Conservation (phyloP, 1,140 invertebrate species). For the Choristoneura fumiferana region DNA sequence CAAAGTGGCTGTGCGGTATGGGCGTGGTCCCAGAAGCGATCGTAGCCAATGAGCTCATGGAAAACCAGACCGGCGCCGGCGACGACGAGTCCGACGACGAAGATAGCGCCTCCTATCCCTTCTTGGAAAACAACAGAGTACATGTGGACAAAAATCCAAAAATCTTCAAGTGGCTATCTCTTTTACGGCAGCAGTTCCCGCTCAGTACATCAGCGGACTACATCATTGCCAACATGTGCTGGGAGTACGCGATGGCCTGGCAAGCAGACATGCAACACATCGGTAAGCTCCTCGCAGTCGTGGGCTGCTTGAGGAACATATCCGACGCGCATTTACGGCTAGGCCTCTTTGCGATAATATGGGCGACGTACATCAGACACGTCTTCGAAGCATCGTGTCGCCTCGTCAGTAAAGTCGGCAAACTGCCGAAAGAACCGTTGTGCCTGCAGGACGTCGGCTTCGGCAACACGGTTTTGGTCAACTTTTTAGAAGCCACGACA, state of each 20-base stretch:
- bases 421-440: conserved; percentile 90
- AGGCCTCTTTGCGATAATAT: conserved; percentile 90
- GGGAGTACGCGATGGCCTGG: conserved; percentile 94
- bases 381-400: conserved; percentile 85
- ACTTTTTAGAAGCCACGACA: conserved; percentile 84
- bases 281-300: conserved; percentile 81
- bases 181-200: conserved; percentile 88
- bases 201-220: conserved; percentile 89
- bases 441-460: conserved; percentile 87
- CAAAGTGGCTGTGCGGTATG: conserved; percentile 87
- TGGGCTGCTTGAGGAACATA: conserved; percentile 82
- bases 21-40: conserved; percentile 82
- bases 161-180: conserved; percentile 80
- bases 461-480: conserved; percentile 82
- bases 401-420: conserved; percentile 93
- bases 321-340: conserved; percentile 82
- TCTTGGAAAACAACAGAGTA: conserved; percentile 52
- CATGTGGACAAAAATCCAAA: conserved; percentile 59
- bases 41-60: conserved; percentile 58
- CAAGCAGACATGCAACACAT: conserved; percentile 86
- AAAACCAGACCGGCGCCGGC: conserved; percentile 36
- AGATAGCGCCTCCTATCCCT: conserved; percentile 45
- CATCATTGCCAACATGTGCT: conserved; percentile 90
- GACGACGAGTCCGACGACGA: conserved; percentile 32
- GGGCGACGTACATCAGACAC: conserved; percentile 91